A percentile compares a stretch with the other conserved stretches of the same genome.
Conservation (phyloP, 2,797 vertebrate genomes). For the Garrulus glandarius region DNA sequence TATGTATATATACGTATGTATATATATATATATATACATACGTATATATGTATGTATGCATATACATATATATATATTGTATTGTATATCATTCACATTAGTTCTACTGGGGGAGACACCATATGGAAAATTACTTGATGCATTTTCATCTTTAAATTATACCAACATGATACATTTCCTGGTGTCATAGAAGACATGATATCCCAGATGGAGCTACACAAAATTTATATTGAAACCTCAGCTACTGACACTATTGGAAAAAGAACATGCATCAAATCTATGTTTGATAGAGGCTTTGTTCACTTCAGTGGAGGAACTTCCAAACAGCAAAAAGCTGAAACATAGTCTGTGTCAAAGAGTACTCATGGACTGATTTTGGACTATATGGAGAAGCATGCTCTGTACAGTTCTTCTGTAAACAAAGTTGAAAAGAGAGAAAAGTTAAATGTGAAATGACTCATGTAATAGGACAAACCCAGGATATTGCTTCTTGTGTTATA, state of each 20-base stretch:
- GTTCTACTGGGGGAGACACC: neutral
- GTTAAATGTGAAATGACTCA: neutral
- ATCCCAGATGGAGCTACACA: neutral
- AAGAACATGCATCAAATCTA: neutral
- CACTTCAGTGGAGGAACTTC: neutral
- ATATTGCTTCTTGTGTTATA: constrained; percentile 22
- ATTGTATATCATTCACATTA: neutral
- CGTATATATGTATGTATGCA: too few species aligned
- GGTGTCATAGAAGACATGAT: neutral
- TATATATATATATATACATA: neutral
- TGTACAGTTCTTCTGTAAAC: neutral
- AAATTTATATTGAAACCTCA: neutral
- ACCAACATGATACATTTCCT: neutral
- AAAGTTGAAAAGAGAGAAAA: constrained; percentile 28
- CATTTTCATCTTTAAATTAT: neutral
- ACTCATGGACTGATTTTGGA: neutral
- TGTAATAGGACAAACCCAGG: constrained; percentile 31
- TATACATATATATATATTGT: too few species aligned
- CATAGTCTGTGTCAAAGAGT: neutral
- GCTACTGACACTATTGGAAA: neutral
- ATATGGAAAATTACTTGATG: neutral
- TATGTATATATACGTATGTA: neutral
- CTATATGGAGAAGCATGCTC: neutral
- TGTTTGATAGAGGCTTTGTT: neutral
- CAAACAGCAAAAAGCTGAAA: neutral